Percentiles rank a stretch among this genome's conserved stretches.
Conservation (phyloP, 2,888 invertebrate species). For the Eilema caniola region DNA sequence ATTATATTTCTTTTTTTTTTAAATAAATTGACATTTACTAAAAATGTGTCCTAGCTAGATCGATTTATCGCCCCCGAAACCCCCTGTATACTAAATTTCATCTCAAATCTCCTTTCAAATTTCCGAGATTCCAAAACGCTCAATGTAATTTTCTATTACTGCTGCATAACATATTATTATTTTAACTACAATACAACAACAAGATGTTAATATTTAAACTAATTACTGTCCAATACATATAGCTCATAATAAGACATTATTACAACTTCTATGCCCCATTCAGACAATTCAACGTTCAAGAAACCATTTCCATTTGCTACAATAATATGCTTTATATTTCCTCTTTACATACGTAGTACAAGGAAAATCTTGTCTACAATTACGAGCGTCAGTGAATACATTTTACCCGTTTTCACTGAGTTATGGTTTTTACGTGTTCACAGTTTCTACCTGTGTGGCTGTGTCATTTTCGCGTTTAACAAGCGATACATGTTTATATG, state of each 20-base stretch:
- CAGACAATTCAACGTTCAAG: background rate
- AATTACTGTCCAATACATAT: background rate
- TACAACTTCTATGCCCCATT: background rate
- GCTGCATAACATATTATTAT: no score
- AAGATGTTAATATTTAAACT: background rate
- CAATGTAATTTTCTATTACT: no score
- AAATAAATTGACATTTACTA: no score
- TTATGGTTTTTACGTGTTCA: slow-evolving; percentile 4
- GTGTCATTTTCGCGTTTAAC: background rate
- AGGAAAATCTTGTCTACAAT: slow-evolving; percentile 3
- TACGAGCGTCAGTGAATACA: background rate
- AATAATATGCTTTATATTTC: background rate
- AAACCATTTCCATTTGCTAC: background rate
- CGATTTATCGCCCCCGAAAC: no score
- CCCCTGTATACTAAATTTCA: no score
- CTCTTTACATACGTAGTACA: background rate
- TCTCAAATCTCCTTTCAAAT: no score
- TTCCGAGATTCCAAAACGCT: no score
- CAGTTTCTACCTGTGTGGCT: background rate
- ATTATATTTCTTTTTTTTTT: no score
- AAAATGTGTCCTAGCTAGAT: background rate
- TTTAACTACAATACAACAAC: background rate
- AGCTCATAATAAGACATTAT: no score
- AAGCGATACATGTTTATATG: background rate
- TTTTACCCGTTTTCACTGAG: background rate